Base-by-base conservation (phyloP, 2,888 invertebrate genomes). In the Maniola hyperantus region DNA sequence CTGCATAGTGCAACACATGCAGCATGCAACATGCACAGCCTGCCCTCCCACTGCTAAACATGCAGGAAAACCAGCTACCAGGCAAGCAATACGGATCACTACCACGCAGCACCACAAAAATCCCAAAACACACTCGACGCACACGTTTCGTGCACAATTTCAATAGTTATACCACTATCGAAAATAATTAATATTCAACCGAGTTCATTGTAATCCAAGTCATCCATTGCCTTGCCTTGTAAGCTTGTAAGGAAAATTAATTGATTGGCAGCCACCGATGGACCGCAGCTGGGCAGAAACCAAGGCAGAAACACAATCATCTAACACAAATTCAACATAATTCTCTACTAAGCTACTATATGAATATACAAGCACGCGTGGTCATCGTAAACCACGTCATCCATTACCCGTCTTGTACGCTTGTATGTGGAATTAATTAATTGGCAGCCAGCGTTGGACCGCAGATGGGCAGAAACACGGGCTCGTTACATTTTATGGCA, bases 401-500 rank as follows among this genome's bases (percentile, higher is more conserved):
- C 85, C 87, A 89, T 83, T 87, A 81, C 88, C 79, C 79, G 83
- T 78, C 79, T 73, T 84, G 87, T 85, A 83, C 81, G 84, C 87
- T 83, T 80, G 83, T 83, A 83, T 80, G 81, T 73, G 76, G 84
- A 83, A 86, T 85, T 88, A 89, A 91, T 90, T 87, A 89, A 85
- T 89, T 80, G 87, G 83, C 83, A 84, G 79, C 82, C 81, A 85
- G 85, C 85, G 80, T 82, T 87, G 79, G 81, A 80, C 81, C 80
- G 76, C 89, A 89, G 84, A 83, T 89, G 89, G 76, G 60, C 83
- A 83, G 82, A 80, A 81, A 79, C 78, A 75, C 77, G 74, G 76
- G 81, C 74, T 81, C 84, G 83, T 89, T 88, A 88, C 85, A 85
- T 88, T 89, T 89, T 89, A 89, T 84, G 88, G 83, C 83, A 78